Conservation (phyloP, 2,113 vertebrate genomes). For the Eurystomus gularis region DNA sequence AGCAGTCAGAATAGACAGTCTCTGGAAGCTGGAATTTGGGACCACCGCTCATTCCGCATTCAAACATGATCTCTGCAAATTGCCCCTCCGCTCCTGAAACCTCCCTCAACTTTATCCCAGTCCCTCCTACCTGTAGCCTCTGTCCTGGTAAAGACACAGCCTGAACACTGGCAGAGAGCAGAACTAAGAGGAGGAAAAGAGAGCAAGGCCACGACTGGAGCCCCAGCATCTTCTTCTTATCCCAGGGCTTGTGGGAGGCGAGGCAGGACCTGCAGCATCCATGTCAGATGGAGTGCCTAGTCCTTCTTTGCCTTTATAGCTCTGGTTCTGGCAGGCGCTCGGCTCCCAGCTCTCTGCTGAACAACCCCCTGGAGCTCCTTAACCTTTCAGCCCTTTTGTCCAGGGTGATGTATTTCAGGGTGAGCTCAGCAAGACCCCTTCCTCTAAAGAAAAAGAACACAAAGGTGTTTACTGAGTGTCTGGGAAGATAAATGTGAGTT, state of each 20-base stretch:
- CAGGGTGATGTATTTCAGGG: slow-evolving; percentile 61
- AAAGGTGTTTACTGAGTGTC: slow-evolving; percentile 66
- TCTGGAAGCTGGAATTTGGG: neutral
- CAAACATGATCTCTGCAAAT: neutral
- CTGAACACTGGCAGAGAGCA: slow-evolving; percentile 40
- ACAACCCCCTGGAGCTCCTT: slow-evolving; percentile 41
- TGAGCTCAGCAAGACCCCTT: slow-evolving; percentile 66
- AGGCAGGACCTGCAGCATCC: neutral
- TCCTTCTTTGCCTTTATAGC: slow-evolving; percentile 45
- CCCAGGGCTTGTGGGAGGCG: neutral
- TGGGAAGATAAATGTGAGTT: slow-evolving; percentile 47
- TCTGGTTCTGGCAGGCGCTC: neutral
- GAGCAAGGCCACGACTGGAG: neutral
- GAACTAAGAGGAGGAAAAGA: neutral
- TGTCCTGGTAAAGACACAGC: slow-evolving; percentile 39
- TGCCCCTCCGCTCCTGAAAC: neutral
- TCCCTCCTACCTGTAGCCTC: slow-evolving; percentile 52
- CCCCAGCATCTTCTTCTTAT: slow-evolving; percentile 31
- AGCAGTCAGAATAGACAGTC: neutral
- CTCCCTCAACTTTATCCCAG: neutral
- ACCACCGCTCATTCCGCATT: neutral
- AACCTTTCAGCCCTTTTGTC: slow-evolving; percentile 68
- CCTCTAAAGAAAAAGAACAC: slow-evolving; percentile 60
- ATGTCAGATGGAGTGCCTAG: neutral
- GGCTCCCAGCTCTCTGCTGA: slow-evolving; percentile 30